Evolutionary conservation across 1,140 invertebrate genomes (phyloP), one percentile per base, ranked within the genome.

Genomic region (Zaprionus africanus): DNA sequence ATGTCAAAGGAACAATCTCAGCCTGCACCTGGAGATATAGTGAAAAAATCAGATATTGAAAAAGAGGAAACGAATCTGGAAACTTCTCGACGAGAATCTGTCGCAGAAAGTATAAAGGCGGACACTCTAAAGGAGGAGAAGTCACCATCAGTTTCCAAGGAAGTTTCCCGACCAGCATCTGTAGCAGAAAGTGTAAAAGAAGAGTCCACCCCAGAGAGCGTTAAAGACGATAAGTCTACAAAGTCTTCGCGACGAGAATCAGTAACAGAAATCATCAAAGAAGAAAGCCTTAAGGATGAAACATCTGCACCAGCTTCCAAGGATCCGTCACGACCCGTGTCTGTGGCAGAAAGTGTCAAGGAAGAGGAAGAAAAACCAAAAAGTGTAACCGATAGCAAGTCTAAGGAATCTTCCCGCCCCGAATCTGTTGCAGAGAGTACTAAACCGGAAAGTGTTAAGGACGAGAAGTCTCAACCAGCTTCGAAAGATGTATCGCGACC

Each of bases 191-290:
- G 57, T 12, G 43, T 41, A 11, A 68, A 64, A n/a, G 7, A 46
- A 0, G 60, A 58, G 26, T 19, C n/a, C 7, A 19, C 56, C 19
- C 3, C 46, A 0, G 60, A 54, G 22, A 72, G 56, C 17, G 4
- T 43, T 1, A 53, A 69, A 15, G 76, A 67, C 34, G 75, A 74
- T 1, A 75, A 75, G 15, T 77, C 62, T 11, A 74, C 74, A 22
- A 62, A 78, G 7, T 5, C 36, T 17, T 88, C 82, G 1, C 64
- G 73, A 12, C 64, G 85, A 11, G 70, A 64, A 36, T 91, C 85
- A 1, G 78, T 63, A 0, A 77, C 46, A 15, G 79, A 82, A 56
- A 63, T 56, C 28, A 19, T 57, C 5, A 72, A 79, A 61, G 12
- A 31, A 2, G 62, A 76, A 12, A 68, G 58, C 17, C 34, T 11